phyloP scores from a whole-genome alignment of 2,113 vertebrate species.

The Dolichotis patagonum region DNA sequence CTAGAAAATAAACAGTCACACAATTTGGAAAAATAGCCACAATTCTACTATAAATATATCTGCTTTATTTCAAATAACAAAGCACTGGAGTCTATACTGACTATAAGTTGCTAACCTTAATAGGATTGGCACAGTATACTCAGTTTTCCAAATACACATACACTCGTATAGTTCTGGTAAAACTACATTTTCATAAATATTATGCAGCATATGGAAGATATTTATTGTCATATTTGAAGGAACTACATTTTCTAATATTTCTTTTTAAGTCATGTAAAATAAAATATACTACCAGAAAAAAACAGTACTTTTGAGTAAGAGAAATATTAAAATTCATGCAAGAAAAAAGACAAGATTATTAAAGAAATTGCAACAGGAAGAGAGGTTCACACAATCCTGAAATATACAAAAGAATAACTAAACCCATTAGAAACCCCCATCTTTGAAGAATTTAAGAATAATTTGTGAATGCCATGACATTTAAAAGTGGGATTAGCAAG shows the following conservation, averaged over 20 bases:
- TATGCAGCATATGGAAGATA: neutral
- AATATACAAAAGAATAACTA: conserved; percentile 56
- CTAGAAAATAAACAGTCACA: neutral
- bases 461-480: conserved; percentile 80
- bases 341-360: conserved; percentile 30
- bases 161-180: neutral
- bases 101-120: neutral
- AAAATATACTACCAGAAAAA: conserved; percentile 13
- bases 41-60: conserved; percentile 35
- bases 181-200: conserved; percentile 42
- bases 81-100: neutral
- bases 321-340: conserved; percentile 45
- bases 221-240: neutral
- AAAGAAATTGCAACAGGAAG: conserved; percentile 65
- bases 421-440: conserved; percentile 48
- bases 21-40: conserved; percentile 14
- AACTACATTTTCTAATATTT: conserved; percentile 11
- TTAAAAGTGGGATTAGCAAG: conserved; percentile 79
- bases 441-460: conserved; percentile 75
- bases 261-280: conserved; percentile 14
- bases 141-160: conserved; percentile 45
- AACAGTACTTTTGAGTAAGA: conserved; percentile 31
- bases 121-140: neutral
- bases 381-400: conserved; percentile 37
- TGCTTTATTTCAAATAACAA: conserved; percentile 10